A percentile compares a stretch with the other conserved stretches of the same genome.
Evolutionary conservation across 2,797 vertebrate species (phyloP).

Genomic region (Ispidina picta): DNA sequence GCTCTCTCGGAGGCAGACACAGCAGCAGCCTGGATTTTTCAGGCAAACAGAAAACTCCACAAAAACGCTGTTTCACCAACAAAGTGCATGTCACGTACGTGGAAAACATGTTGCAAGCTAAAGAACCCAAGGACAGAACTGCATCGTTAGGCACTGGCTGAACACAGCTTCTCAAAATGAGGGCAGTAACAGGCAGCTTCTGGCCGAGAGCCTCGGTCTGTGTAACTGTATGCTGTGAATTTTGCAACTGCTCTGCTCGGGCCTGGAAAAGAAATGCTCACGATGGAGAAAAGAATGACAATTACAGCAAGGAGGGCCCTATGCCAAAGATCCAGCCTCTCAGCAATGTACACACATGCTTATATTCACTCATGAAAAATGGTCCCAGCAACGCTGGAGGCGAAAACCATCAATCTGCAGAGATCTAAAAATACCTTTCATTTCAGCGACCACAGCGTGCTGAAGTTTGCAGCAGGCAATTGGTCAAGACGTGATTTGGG

Average conservation of each 20-base stretch:
- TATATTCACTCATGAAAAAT: background rate
- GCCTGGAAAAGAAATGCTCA: background rate
- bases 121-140: background rate
- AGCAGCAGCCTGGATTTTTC: background rate
- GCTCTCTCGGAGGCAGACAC: rapidly evolving
- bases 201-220: background rate
- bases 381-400: background rate
- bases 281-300: background rate
- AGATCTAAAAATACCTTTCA: slow-evolving; percentile 8
- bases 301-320: background rate
- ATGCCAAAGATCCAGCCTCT: background rate
- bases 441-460: background rate
- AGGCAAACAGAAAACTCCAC: background rate
- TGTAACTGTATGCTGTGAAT: background rate
- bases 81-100: rapidly evolving
- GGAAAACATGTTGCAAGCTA: background rate
- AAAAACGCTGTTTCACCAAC: background rate
- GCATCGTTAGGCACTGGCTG: background rate
- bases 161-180: background rate
- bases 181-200: background rate
- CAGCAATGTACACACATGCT: background rate
- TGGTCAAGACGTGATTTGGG: background rate
- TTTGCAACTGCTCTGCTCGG: background rate
- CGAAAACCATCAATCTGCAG: background rate
- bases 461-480: background rate